Conservation (phyloP, 2,888 invertebrate genomes). For the Silvanus unidentatus region DNA sequence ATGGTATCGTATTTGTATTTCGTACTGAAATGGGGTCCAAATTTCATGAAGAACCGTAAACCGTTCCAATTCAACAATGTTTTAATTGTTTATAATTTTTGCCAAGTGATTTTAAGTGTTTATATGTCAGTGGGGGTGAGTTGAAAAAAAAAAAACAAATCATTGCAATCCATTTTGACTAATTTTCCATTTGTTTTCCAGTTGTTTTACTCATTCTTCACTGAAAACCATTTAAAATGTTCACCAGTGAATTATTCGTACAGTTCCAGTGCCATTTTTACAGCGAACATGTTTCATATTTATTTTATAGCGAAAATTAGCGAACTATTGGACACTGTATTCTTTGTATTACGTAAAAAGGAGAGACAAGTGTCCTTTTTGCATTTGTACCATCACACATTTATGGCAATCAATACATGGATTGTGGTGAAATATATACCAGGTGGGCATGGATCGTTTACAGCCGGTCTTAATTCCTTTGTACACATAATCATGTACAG, state of each 20-base stretch:
- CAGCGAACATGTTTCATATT: constrained; percentile 69
- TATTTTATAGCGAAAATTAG: constrained; percentile 87
- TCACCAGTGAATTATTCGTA: constrained; percentile 84
- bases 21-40: constrained; percentile 73
- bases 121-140: constrained; percentile 74
- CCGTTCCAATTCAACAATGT: constrained; percentile 75
- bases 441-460: constrained; percentile 65
- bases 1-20: constrained; percentile 65
- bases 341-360: constrained; percentile 90
- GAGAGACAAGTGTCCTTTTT: constrained; percentile 83
- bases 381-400: constrained; percentile 90
- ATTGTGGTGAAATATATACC: constrained; percentile 79
- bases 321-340: constrained; percentile 85
- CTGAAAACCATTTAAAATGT: constrained; percentile 82
- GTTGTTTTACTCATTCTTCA: constrained; percentile 63
- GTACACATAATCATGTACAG: constrained; percentile 80
- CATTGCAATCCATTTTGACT: too few relatives aligned
- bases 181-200: constrained; percentile 45
- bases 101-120: constrained; percentile 78
- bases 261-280: constrained; percentile 50
- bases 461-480: constrained; percentile 66
- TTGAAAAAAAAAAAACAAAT: neutral
- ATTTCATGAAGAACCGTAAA: constrained; percentile 79
- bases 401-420: constrained; percentile 94
- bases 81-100: constrained; percentile 78